Base-by-base conservation (phyloP, 2,797 vertebrate species). In the Pipistrellus nathusii region DNA sequence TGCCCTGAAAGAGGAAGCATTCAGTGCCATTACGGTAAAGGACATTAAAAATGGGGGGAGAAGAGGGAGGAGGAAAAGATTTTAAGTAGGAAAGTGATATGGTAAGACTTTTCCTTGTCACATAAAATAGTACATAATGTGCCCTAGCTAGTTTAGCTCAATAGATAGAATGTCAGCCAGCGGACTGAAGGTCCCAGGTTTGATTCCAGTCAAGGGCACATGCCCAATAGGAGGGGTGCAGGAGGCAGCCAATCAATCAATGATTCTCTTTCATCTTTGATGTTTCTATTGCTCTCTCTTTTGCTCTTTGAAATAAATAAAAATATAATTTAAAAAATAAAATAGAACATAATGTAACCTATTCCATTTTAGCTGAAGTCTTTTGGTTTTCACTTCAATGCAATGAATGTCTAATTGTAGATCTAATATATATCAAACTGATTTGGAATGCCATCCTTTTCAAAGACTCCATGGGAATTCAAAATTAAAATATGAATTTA, bases 401-500 rank as follows among this genome's bases (percentile, higher is more conserved):
- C 30, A 71, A 48, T 53, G 75, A 59, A 18, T 44, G 0, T 91
- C 76, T 91, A 93, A 62, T 83, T 64, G 27, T 46, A 81, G 38
- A 82, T 66, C 23, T 35, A 44, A 68, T 25, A 27, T 78, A 51
- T 32, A 85, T 32, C 35, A 80, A 81, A 88, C 53, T 62, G 38
- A 53, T 10, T 78, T 66, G 64, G 48, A 90, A 77, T 32, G 20
- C 13, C 10, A 77, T 53, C 9, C 44, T 90, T 94, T 89, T 82
- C 46, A 82, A 83, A 95, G 21, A 1, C 88, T 85, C 41, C 77
- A 80, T 4, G 62, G 53, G 17, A 96, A 93, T 51, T 80, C 30
- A 94, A 90, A 93, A 91, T 72, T 53, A 88, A 96, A 92, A 88
- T 69, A 85, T 68, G 92, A 64, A 91, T 77, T 62, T 75, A 41